A percentile compares a stretch with the other conserved stretches of the same genome.
phyloP scores from a whole-genome alignment of 2,888 invertebrate genomes.

The Epinotia ramella region DNA sequence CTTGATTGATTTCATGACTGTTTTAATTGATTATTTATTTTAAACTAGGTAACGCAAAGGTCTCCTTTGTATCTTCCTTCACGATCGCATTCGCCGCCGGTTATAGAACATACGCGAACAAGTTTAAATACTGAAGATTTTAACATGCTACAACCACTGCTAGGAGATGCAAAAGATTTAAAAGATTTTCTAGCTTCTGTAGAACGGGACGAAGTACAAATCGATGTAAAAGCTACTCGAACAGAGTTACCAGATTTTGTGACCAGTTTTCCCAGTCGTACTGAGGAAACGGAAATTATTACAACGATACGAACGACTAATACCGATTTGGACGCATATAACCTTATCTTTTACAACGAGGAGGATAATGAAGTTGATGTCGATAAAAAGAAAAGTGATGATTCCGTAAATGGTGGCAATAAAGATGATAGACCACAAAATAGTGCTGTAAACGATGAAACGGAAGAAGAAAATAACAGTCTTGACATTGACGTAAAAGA shows the following conservation, averaged over 20 bases:
- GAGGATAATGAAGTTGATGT: conserved; percentile 56
- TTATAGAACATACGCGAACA: conserved; percentile 59
- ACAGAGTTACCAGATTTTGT: neutral
- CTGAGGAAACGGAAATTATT: conserved; percentile 48
- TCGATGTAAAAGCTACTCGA: neutral
- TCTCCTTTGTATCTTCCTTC: conserved; percentile 51
- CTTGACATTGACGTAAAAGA: conserved; percentile 37
- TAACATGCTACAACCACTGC: conserved; percentile 51
- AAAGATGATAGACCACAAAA: conserved; percentile 50
- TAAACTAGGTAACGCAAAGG: conserved; percentile 8
- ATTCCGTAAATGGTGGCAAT: conserved; percentile 6
- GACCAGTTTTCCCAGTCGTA: conserved; percentile 45
- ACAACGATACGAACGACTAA: conserved; percentile 46
- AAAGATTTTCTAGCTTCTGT: conserved; percentile 48
- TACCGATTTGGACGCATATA: conserved; percentile 62
- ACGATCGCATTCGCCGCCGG: conserved; percentile 54
- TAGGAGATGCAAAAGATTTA: conserved; percentile 47
- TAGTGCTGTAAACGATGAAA: conserved; percentile 32
- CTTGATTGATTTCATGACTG: neutral
- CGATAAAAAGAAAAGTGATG: conserved; percentile 35
- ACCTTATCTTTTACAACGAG: conserved; percentile 66
- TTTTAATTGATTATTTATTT: neutral
- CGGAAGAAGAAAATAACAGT: conserved; percentile 45
- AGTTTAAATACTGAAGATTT: conserved; percentile 51
- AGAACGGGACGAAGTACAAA: conserved; percentile 3